Evolutionary conservation across 2,888 invertebrate species (phyloP), one percentile per base, ranked within the genome.

Genomic region (Drosophila testacea): DNA sequence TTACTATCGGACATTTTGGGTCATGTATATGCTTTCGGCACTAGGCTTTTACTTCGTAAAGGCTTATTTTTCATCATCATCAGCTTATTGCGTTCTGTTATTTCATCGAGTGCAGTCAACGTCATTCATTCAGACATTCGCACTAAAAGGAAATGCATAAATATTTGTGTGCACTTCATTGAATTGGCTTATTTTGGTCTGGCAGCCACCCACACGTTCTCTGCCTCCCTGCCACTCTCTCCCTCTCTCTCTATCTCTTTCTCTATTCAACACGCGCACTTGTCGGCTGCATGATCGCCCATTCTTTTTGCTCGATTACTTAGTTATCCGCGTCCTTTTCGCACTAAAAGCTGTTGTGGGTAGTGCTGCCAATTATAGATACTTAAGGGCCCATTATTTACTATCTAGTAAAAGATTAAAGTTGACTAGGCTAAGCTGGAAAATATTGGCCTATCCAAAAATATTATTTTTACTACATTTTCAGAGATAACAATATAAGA

Each of bases 121-220:
- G 36, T 42, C 70, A 74, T 74, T 42, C 70, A 74, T 74, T 74
- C 61, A 69, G 44, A 50, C 42, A 63, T 61, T 74, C 34, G 36
- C 75, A 69, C 59, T 69, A 56, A 65, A 62, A 63, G 71, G 57
- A 72, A 78, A 79, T 73, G 70, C 64, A 77, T 56, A 68, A 81
- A 79, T 77, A 79, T 75, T 83, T 75, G 51, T 77, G 82, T 71
- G 68, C 84, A 79, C 73, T 84, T 86, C 50, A 73, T 67, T 66
- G 73, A 73, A 81, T 83, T 83, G 79, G 64, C 69, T 70, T 38
- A 41, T 56, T 69, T 60, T 44, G 11, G 16, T 60, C 36, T 56
- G 62, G 38, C 69, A 64, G 52, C 62, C 56, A 57, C 64, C 60
- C 64, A 54, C 60, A 60, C 48, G 46, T 44, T 47, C 22, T 34